Base-by-base conservation (phyloP, 1,140 invertebrate genomes). In the Aphidius gifuensis region DNA sequence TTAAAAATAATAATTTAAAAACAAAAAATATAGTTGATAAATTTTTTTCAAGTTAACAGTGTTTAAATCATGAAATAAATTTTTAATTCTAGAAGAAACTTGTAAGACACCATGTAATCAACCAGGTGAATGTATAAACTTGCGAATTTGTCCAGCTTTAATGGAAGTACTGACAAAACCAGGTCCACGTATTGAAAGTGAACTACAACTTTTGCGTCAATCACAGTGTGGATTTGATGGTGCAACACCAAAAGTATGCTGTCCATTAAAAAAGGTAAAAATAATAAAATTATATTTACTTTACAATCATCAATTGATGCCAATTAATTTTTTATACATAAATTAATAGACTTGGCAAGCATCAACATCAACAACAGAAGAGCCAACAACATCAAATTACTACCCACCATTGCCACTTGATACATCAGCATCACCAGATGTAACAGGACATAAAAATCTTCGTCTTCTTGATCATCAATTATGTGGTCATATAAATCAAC, bases 181-280 rank as follows among this genome's bases (percentile, higher is more conserved):
- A 48, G 72, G 71, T 60, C 84, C 83, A 4, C 58, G 83, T 21
- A 59, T 74, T 4, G 9, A 64, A 5, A 57, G 68, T 1, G 61
- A 63, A 49, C 47, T 76, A 4, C 69, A 75, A 23, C 79, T 71
- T 21, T 66, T 86, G 3, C 65, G 69, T 38, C 54, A 71, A 3
- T 80, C 80, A 2, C 74, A 83, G 16, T 87, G 85, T 60, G 85
- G 85, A 21, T 86, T 80, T 65, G 76, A 82, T 0, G 83, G 80
- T 1, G 71, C 46, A 0, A 63, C 68, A 42, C 82, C 85, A 0
- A 83, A 83, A 76, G 83, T 86, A n/a, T 85, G 84, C 62, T 85
- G 84, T 64, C 59, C 71, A 64, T 56, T 7, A 4, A 16, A 59
- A 56, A n/a, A 39, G n/a, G 44, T 46, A 51, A 70, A 73, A 68